Conservation (phyloP, 1,140 invertebrate genomes). For the Neodiprion fabricii region DNA sequence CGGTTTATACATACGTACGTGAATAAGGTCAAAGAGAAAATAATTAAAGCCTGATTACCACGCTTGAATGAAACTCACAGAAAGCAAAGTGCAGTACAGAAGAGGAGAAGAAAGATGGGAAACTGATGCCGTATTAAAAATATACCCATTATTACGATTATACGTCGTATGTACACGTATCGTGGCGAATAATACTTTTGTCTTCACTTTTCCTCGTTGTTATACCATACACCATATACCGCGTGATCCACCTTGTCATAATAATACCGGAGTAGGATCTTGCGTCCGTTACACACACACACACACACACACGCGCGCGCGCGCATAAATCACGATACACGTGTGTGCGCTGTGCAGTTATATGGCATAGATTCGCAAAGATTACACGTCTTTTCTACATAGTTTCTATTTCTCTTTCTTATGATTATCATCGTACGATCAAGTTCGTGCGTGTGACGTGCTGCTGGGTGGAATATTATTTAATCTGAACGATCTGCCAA, state of each 20-base stretch:
- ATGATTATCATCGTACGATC: no score
- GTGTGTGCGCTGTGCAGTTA: neutral
- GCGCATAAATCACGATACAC: no score
- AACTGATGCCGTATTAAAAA: no score
- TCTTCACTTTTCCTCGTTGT: neutral
- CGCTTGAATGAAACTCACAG: neutral
- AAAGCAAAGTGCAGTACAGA: no score
- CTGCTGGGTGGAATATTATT: constrained; percentile 27
- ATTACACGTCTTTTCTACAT: no score
- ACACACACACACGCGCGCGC: no score
- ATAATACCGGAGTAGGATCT: no score
- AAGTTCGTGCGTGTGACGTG: neutral
- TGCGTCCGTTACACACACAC: no score
- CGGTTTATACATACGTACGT: neutral
- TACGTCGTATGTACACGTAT: neutral
- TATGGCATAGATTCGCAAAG: neutral
- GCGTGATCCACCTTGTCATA: no score
- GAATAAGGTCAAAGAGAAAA: neutral
- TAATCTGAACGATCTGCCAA: constrained; percentile 28
- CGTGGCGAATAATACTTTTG: neutral
- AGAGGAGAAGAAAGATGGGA: no score
- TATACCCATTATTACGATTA: no score
- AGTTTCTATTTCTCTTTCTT: no score
- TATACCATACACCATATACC: neutral
- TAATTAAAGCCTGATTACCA: neutral